These are phyloP conservation scores for Emydoidea blandingii DNA, from an alignment of 2,797 vertebrate species.

Conservation along the genomic window DNA sequence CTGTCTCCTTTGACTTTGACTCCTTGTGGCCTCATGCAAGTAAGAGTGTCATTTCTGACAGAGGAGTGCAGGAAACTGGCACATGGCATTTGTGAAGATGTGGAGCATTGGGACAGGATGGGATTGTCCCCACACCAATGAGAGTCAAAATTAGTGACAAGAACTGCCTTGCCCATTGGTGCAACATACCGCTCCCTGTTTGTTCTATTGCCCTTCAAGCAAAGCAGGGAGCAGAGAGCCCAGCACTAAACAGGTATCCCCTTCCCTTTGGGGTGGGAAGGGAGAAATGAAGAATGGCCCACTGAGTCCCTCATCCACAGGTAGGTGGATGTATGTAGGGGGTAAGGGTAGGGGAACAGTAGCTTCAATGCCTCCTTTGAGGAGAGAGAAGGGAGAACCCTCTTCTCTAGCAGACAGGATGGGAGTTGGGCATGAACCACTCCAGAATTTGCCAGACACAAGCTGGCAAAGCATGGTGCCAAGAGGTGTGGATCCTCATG, in stretches of 20 bases:
- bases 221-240: neutral
- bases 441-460: neutral
- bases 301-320: neutral
- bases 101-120: neutral
- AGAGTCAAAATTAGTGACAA: neutral
- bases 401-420: neutral
- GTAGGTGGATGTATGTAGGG: neutral
- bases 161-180: neutral
- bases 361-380: neutral
- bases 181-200: neutral
- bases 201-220: neutral
- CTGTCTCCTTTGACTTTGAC: fast-evolving
- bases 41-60: neutral
- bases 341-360: neutral
- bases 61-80: neutral
- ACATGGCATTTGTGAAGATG: neutral
- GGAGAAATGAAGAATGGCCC: neutral
- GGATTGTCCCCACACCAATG: neutral
- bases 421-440: neutral
- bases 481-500: neutral
- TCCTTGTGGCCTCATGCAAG: neutral
- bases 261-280: neutral
- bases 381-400: neutral
- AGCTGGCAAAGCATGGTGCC: neutral
- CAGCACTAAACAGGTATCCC: neutral